A percentile compares a stretch with the other conserved stretches of the same genome.
Conservation (phyloP, 2,113 vertebrate species). For the Motacilla tschutschensis region DNA sequence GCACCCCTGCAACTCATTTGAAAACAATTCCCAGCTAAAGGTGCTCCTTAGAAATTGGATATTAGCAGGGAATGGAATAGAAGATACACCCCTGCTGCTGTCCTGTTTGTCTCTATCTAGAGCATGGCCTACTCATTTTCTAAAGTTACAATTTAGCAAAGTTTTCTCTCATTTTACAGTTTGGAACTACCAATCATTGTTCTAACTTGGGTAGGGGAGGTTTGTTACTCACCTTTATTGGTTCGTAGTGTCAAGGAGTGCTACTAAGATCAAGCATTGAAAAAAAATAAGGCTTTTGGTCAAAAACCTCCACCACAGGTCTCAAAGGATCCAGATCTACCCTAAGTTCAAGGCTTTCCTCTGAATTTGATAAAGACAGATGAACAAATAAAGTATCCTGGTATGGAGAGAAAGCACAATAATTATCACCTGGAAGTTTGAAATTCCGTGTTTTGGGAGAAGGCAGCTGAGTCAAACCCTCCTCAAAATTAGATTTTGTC, state of each 20-base stretch:
- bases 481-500: background rate
- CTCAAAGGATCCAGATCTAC: background rate
- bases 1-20: background rate
- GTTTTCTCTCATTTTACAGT: background rate
- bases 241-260: accelerated
- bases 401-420: background rate
- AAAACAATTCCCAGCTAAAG: slow-evolving; percentile 1
- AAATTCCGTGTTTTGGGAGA: background rate
- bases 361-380: background rate
- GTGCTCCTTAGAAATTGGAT: background rate
- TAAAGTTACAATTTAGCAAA: background rate
- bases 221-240: background rate
- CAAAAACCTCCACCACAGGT: background rate
- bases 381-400: background rate
- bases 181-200: background rate
- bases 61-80: background rate
- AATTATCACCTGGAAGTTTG: background rate
- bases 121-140: background rate
- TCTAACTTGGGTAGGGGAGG: background rate
- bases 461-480: background rate
- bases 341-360: background rate
- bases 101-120: background rate
- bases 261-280: background rate
- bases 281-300: background rate
- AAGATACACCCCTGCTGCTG: background rate